Evolutionary conservation across 2,888 invertebrate genomes (phyloP).

Genomic region (Eupithecia exiguata): DNA sequence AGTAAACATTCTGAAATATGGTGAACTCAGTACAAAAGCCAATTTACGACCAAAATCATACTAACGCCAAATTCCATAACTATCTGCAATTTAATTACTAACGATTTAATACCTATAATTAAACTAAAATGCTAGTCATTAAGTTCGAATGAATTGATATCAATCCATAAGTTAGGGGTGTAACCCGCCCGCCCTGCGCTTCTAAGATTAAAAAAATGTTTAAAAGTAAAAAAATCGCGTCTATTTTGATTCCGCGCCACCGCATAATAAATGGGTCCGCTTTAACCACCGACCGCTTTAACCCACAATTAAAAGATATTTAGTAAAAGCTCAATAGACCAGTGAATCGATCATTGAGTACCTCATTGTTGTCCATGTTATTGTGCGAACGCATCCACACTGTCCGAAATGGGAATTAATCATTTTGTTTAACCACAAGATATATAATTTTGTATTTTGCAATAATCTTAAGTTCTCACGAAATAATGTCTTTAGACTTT

Average conservation of each 20-base stretch:
- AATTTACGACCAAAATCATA: background rate
- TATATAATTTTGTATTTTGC: background rate
- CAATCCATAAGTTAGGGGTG: constrained; percentile 64
- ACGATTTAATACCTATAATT: constrained; percentile 67
- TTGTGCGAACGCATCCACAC: constrained; percentile 21
- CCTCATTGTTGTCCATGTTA: constrained; percentile 47
- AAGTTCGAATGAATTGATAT: constrained; percentile 66
- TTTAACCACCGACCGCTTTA: constrained; percentile 54
- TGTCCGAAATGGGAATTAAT: constrained; percentile 23
- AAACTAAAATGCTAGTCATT: constrained; percentile 62
- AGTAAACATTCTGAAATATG: background rate
- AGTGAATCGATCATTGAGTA: constrained; percentile 65
- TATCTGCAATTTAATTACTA: constrained; percentile 57
- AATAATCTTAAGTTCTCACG: background rate
- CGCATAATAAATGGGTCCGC: constrained; percentile 68
- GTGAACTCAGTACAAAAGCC: background rate
- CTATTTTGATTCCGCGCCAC: constrained; percentile 77
- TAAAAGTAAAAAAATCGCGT: constrained; percentile 47
- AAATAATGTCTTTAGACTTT: too few species aligned
- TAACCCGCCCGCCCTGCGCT: constrained; percentile 59
- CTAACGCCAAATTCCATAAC: constrained; percentile 29
- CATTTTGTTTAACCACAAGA: constrained; percentile 5
- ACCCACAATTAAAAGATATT: constrained; percentile 77
- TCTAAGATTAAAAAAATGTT: constrained; percentile 48
- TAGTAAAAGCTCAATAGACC: constrained; percentile 67